Base-by-base conservation (phyloP, 2,888 invertebrate genomes). In the Xestobium rufovillosum region DNA sequence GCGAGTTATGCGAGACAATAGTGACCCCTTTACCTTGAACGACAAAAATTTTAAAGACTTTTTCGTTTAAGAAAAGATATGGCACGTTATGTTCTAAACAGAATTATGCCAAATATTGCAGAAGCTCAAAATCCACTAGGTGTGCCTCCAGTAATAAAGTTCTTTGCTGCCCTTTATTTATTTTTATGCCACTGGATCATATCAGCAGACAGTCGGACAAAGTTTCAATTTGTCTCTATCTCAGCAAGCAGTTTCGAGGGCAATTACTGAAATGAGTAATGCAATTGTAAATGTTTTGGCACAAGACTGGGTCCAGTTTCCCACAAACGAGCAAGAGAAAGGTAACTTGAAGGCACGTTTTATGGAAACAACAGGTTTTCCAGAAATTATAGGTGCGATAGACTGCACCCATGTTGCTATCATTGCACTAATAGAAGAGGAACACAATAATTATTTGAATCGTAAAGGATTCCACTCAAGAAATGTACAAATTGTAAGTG, bases 361-460 rank as follows among this genome's bases (percentile, higher is more conserved):
- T 32, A 45, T 47, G 45, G 35, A 47, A 28, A 37, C 15, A 26
- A 44, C 41, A 4, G n/a, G 25, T 12, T 43, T 50, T 35, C 45
- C 46, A 8, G 44, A 40, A 15, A 32, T 39, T 14, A 34, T 47
- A 8, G 47, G 43, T n/a, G 36, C 39, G 4, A 34, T 45, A 6
- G 46, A 47, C 25, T 47, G 39, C 34, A 45, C 42, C 3, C 41
- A 45, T 43, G 33, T 47, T 23, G 34, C 34, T 13, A 45, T 45
- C 28, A 11, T 47, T 14, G 29, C 38, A 17, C 45, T 45, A 14
- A 13, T 9, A 13, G 35, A 32, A 30, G 41, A 49, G 32, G 47
- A 46, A 34, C 45, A 49, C 28, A n/a, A n/a, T n/a, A 46, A 48
- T 43, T 47, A 49, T 34, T 25, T 48, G 1, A 46, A 48, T 13